Percentiles rank a stretch among this genome's conserved stretches.
phyloP scores from a whole-genome alignment of 30 jellyfish, hydroid and myxozoan genomes.

The Hydractinia echinata region DNA sequence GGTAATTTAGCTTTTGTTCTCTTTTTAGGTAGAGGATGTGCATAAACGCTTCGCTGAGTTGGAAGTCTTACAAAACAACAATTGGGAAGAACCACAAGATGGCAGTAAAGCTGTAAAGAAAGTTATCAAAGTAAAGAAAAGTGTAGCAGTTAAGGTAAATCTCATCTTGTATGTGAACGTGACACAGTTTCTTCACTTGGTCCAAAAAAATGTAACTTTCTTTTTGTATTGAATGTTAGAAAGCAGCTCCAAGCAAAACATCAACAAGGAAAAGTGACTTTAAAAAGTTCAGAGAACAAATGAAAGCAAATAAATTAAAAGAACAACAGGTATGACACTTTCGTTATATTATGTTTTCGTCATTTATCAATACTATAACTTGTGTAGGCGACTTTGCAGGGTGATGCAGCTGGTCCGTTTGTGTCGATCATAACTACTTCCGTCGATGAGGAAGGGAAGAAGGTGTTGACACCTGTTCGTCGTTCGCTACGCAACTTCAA shows the following conservation, averaged over 20 bases:
- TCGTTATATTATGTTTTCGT: neutral
- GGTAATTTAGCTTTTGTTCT: neutral
- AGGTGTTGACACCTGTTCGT: neutral
- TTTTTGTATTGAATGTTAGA: too few relatives aligned
- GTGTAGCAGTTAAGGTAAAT: slow-evolving; percentile 19
- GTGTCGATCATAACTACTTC: neutral
- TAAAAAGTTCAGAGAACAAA: slow-evolving; percentile 11
- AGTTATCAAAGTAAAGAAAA: slow-evolving; percentile 18
- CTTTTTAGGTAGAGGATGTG: slow-evolving; percentile 56
- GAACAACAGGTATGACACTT: too few relatives aligned
- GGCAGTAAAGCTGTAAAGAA: slow-evolving; percentile 15
- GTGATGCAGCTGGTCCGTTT: neutral
- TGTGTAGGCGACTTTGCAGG: too few relatives aligned
- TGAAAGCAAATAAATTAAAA: neutral
- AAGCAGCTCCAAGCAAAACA: too few relatives aligned
- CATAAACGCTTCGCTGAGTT: slow-evolving; percentile 49
- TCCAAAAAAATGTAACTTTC: too few relatives aligned
- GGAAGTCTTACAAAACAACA: slow-evolving; percentile 26
- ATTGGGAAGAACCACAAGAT: slow-evolving; percentile 41
- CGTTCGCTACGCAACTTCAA: slow-evolving; percentile 2
- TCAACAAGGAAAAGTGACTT: neutral
- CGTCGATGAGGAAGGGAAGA: neutral
- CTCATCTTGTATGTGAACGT: neutral
- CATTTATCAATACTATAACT: neutral
- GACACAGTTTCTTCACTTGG: too few relatives aligned